A percentile compares a stretch with the other conserved stretches of the same genome.
Conservation (phyloP, 2,888 invertebrate species). For the Eledona agricola region DNA sequence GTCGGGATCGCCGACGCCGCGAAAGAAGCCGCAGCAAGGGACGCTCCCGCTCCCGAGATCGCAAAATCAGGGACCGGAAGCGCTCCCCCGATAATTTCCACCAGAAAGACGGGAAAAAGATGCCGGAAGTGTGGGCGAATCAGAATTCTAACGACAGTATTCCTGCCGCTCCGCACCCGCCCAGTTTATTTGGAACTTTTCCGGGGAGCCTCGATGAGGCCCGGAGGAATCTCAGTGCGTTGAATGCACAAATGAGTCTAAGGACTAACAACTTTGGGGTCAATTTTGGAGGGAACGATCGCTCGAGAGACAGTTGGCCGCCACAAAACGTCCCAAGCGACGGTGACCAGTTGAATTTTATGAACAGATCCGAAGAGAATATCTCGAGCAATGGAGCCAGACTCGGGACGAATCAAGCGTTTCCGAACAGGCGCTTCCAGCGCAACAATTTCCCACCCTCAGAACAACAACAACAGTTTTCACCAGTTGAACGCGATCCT, state of each 20-base stretch:
- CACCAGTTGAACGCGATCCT: conserved; percentile 26
- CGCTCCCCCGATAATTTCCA: conserved; percentile 24
- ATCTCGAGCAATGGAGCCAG: conserved; percentile 1
- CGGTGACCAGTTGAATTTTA: conserved; percentile 20
- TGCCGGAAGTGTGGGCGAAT: conserved; percentile 45
- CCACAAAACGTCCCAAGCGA: conserved; percentile 17
- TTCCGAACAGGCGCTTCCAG: conserved; percentile 39
- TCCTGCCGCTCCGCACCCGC: conserved; percentile 40
- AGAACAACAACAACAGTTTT: conserved; percentile 24
- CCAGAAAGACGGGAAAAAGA: conserved; percentile 34
- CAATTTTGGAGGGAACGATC: conserved; percentile 5
- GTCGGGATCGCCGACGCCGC: conserved; percentile 69
- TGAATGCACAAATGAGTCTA: conserved; percentile 54
- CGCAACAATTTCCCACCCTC: conserved; percentile 35
- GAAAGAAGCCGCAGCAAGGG: conserved; percentile 67
- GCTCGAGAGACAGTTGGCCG: conserved; percentile 34
- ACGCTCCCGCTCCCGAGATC: conserved; percentile 65
- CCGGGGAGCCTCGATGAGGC: conserved; percentile 59
- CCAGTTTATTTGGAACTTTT: conserved; percentile 44
- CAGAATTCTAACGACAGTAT: conserved; percentile 23
- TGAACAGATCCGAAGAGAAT: conserved; percentile 32
- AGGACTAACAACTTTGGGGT: conserved; percentile 34
- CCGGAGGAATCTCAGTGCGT: conserved; percentile 69
- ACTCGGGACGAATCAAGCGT: no score
- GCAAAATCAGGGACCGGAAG: conserved; percentile 48